Base-by-base conservation (phyloP, 2,113 vertebrate genomes). In the Oncorhynchus kisutch region DNA sequence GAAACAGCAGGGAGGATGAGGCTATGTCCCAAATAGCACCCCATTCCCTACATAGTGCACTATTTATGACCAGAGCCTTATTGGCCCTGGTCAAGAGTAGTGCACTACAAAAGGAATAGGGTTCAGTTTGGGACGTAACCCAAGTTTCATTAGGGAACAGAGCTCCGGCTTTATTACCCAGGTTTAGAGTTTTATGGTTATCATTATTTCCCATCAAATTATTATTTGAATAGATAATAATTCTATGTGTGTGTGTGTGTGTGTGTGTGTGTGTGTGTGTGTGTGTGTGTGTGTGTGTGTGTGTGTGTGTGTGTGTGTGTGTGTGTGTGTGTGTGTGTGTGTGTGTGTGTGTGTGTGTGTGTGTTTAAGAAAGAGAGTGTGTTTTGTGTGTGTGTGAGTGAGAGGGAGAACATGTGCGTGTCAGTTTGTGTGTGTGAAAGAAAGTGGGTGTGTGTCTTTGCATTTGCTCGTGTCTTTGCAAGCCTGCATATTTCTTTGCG, bases 111-210 rank as follows among this genome's bases (percentile, higher is more conserved):
- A 54, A 5, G 51, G 16, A 54, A 54, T 54, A 54, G 51, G 51
- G 14, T 18, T 3, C 51, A 16, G 18, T 54, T 54, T 54, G 51
- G 51, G 51, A 54, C 39, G 9, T 45, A 45, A 2, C 39, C 9
- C 39, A 45, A 45, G 75, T 84, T 91, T 87, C 90, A 88, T 91
- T 88, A 86, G 89, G 89, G 84, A 86, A 86, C 75, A 77, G 80
- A 78, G 80, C 83, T 87, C 84, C 11, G 54, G 79, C 77, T 90
- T 85, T 92, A 88, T 89, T 85, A 88, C 81, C 68, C 18, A 29
- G 88, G 91, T 89, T 90, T 87, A 85, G 87, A 89, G 83, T 88
- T 89, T 90, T 88, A 92, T 88, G 86, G 82, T 92, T 84, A 90
- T 89, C 80, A 81, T 89, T 90, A 88, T 88, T 89, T 88, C 81